These are phyloP conservation scores for Osmerus eperlanus DNA, from an alignment of 2,113 vertebrate species.

Conservation along the genomic window DNA sequence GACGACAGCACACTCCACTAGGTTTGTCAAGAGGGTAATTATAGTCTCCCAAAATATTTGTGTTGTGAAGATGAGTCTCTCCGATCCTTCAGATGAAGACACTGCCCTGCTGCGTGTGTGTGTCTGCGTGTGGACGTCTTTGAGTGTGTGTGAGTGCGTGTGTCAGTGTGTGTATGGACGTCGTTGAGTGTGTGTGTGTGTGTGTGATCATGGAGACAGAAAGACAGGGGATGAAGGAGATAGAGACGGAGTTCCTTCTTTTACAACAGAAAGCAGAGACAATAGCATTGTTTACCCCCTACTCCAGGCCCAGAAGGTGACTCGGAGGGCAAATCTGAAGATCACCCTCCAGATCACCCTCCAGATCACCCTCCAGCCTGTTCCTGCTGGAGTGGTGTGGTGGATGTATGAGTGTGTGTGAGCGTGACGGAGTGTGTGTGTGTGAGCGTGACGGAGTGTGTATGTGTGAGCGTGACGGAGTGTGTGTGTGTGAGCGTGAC, in stretches of 20 bases:
- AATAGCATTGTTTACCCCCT: constrained; percentile 72
- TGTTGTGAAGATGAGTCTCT: background rate
- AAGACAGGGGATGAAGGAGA: constrained; percentile 13
- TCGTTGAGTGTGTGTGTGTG: background rate
- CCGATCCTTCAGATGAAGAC: background rate
- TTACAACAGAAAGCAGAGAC: constrained; percentile 29
- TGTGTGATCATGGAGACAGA: constrained; percentile 1
- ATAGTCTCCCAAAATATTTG: background rate
- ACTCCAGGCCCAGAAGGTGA: constrained; percentile 72
- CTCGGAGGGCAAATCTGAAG: constrained; percentile 67
- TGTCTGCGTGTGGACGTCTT: background rate
- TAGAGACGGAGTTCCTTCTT: constrained; percentile 5
- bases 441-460: too few relatives aligned
- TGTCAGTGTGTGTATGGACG: background rate
- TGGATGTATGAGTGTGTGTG: background rate
- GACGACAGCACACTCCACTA: background rate
- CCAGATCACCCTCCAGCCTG: constrained; percentile 45
- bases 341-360: constrained; percentile 69
- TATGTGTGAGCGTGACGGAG: constrained; percentile 3
- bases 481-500: background rate
- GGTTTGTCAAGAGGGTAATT: background rate
- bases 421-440: background rate
- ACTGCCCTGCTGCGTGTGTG: background rate
- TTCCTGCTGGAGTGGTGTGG: constrained; percentile 59
- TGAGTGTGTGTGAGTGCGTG: background rate